Percentiles rank a stretch among this genome's conserved stretches.
These are phyloP conservation scores for Drosophila leonis DNA, from an alignment of 2,888 invertebrate genomes.

Conservation along the genomic window DNA sequence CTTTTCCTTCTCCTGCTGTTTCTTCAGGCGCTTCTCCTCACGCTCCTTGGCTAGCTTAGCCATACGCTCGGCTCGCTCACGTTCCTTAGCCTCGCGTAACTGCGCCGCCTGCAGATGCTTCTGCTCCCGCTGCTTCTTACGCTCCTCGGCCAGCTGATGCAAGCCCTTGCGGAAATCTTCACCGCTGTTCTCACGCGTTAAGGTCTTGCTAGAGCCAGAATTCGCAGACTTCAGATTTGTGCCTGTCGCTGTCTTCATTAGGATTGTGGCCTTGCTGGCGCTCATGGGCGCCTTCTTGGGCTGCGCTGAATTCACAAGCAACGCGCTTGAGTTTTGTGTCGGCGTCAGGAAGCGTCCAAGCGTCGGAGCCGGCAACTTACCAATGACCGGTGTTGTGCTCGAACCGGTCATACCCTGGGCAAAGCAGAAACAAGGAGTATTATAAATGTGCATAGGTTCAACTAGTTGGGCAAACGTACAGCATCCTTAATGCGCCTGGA, in stretches of 20 bases:
- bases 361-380: constrained; percentile 69
- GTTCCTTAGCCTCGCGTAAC: constrained; percentile 84
- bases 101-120: constrained; percentile 84
- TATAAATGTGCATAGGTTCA: not conserved
- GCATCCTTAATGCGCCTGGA: constrained; percentile 79
- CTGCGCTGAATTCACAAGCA: constrained; percentile 54
- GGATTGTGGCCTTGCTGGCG: constrained; percentile 76
- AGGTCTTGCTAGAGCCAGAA: constrained; percentile 66
- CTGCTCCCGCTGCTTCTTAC: constrained; percentile 84
- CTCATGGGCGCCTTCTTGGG: constrained; percentile 81
- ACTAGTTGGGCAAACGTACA: constrained; percentile 54
- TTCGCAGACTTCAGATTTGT: constrained; percentile 65
- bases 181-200: constrained; percentile 82
- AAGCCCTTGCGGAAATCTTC: constrained; percentile 83
- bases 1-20: constrained; percentile 73
- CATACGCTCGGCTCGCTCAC: constrained; percentile 83
- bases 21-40: constrained; percentile 83
- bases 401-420: constrained; percentile 32
- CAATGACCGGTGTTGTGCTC: constrained; percentile 78
- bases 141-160: constrained; percentile 82
- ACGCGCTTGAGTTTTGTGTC: constrained; percentile 72
- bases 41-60: constrained; percentile 83
- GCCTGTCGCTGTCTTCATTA: constrained; percentile 68
- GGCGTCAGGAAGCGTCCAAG: constrained; percentile 83
- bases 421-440: not conserved